Conservation (phyloP, 2,797 vertebrate genomes). For the Champsocephalus esox region DNA sequence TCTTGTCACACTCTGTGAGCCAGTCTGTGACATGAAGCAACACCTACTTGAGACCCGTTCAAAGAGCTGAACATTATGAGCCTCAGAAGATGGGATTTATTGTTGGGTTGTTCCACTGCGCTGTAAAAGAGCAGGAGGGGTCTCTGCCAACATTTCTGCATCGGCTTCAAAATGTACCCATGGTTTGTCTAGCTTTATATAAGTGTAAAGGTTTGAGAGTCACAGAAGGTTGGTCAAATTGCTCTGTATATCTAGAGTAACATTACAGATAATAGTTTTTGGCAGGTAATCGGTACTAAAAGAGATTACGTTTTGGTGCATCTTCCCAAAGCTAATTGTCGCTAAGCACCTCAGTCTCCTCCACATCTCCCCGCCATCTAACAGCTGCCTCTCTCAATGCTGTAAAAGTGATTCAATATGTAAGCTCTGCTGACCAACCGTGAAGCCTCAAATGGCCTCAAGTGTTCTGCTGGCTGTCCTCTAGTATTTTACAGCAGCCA, state of each 20-base stretch:
- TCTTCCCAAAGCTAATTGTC: slow-evolving; percentile 39
- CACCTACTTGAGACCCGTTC: neutral
- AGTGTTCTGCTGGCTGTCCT: slow-evolving; percentile 67
- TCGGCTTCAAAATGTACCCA: neutral
- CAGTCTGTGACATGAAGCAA: neutral
- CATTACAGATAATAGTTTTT: slow-evolving; percentile 16
- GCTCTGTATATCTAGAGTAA: neutral
- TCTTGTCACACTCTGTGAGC: neutral
- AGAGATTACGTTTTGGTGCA: slow-evolving; percentile 9
- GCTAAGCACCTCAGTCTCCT: slow-evolving; percentile 30
- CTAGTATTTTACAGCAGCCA: slow-evolving; percentile 65
- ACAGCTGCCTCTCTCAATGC: slow-evolving; percentile 41
- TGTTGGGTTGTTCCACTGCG: neutral
- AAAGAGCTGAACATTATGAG: slow-evolving; percentile 9
- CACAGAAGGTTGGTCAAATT: slow-evolving; percentile 5
- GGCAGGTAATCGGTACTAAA: slow-evolving; percentile 9
- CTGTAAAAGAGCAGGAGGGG: neutral
- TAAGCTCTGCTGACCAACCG: slow-evolving; percentile 41
- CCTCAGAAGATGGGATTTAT: neutral
- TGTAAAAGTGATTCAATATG: slow-evolving; percentile 50
- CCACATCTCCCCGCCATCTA: slow-evolving; percentile 18
- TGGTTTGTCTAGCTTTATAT: neutral
- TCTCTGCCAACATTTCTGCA: neutral
- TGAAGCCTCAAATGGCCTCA: slow-evolving; percentile 45
- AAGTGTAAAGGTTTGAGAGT: neutral